Evolutionary conservation across 2,797 vertebrate species (phyloP), one percentile per base, ranked within the genome.

Genomic region (Rhodeus uyekii): DNA sequence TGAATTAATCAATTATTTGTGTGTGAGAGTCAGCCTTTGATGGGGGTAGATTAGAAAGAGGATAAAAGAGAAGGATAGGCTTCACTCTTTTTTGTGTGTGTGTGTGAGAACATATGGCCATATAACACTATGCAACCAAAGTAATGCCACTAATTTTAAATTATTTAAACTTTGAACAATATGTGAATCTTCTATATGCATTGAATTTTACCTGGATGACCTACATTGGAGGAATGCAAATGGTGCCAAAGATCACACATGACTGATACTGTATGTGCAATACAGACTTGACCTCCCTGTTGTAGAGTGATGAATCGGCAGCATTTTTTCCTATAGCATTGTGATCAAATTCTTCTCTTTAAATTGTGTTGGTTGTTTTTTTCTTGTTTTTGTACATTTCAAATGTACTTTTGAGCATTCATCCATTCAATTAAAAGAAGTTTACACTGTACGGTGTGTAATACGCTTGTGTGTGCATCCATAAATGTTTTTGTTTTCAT

Each of bases 1-100:
- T 78, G 68, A 64, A 53, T 46, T 3, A 18, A 80, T 39, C 2
- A 44, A 63, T 77, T 32, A 48, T 82, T 64, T 50, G 82, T 86
- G 74, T 63, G 72, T 22, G 72, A 58, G 65, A 46, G 50, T 60
- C 42, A 4, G 55, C 10, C 68, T 72, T 78, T 80, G 46, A 61
- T 76, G 58, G 65, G 13, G 5, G 42, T 38, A 69, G 55, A 74
- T 74, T 48, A 73, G 16, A 64, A 76, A 60, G 27, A 5, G 3
- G 13, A 68, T 65, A 60, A 81, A 81, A 27, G 83, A 34, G 63
- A 34, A 50, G 1, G 64, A 69, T 79, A 68, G 42, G 36, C 64
- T 42, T 58, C 27, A 34, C 27, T 76, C 53, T 19, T 73, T 60
- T 8, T 18, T 8, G 3, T 39, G 8, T 50, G 24, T 18, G n/a